A percentile compares a stretch with the other conserved stretches of the same genome.
phyloP scores from a whole-genome alignment of 2,113 vertebrate species.

The Myiozetetes cayanensis region DNA sequence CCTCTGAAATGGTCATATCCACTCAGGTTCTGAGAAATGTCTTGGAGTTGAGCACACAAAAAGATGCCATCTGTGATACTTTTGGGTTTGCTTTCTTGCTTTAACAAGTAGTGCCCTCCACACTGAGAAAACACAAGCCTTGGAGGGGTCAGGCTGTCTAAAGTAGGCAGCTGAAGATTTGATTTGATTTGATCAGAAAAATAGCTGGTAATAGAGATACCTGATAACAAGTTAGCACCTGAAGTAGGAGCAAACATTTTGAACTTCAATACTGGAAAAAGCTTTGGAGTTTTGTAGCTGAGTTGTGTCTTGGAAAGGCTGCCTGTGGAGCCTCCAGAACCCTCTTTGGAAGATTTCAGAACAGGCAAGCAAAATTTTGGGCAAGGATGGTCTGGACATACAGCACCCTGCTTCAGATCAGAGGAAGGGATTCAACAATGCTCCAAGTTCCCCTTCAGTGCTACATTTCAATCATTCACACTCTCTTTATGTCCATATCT shows the following conservation, averaged over 20 bases:
- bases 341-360: neutral
- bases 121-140: neutral
- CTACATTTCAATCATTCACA: fast-evolving
- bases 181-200: neutral
- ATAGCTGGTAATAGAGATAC: neutral
- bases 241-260: neutral
- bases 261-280: neutral
- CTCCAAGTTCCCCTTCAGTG: neutral
- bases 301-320: neutral
- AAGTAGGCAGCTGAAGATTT: neutral
- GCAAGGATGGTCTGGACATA: neutral
- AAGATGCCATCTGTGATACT: neutral
- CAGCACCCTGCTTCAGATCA: neutral
- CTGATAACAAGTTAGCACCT: neutral
- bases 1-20: neutral
- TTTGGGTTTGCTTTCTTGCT: neutral
- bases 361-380: neutral
- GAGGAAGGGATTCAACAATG: neutral
- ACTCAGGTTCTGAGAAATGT: neutral
- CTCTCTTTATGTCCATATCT: neutral
- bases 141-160: neutral
- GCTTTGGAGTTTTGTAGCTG: neutral
- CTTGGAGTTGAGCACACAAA: neutral
- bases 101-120: neutral
- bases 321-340: neutral